A percentile compares a stretch with the other conserved stretches of the same genome.
phyloP scores from a whole-genome alignment of 1,140 invertebrate genomes.

The Hypothenemus hampei region DNA sequence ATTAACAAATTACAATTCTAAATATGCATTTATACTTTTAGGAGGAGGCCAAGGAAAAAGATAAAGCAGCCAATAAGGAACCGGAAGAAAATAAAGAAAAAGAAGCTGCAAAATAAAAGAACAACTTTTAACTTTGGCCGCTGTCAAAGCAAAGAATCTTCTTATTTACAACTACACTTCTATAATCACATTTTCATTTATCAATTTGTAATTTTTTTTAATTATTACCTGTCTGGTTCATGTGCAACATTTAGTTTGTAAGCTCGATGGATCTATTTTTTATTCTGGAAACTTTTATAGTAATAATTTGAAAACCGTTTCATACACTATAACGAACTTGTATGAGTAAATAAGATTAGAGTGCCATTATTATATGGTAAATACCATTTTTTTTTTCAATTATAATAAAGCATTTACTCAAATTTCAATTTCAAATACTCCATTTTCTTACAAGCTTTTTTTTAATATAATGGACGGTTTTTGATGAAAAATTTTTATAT shows the following conservation, averaged over 20 bases:
- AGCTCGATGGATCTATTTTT: slow-evolving; percentile 22
- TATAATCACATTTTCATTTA: slow-evolving; percentile 22
- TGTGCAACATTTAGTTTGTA: slow-evolving; percentile 40
- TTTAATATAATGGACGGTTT: slow-evolving; percentile 40
- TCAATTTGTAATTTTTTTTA: slow-evolving; percentile 22
- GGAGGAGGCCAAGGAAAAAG: slow-evolving; percentile 62
- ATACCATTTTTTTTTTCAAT: slow-evolving; percentile 2
- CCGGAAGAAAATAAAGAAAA: slow-evolving; percentile 69
- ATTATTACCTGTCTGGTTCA: slow-evolving; percentile 30
- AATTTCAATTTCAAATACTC: slow-evolving; percentile 14
- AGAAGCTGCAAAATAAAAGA: slow-evolving; percentile 54
- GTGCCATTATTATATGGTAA: slow-evolving; percentile 15
- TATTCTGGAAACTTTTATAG: not conserved
- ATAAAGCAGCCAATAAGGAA: slow-evolving; percentile 62
- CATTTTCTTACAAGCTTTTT: slow-evolving; percentile 33
- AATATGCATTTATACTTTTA: slow-evolving; percentile 31
- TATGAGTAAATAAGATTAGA: slow-evolving; percentile 3
- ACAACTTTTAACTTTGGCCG: slow-evolving; percentile 26
- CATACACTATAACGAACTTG: not conserved
- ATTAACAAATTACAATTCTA: not conserved
- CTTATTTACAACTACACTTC: slow-evolving; percentile 9
- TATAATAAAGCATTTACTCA: not conserved
- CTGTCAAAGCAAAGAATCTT: slow-evolving; percentile 32
- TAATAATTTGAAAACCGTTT: not conserved
- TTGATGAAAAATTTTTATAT: slow-evolving; percentile 37